phyloP scores from a whole-genome alignment of 2,888 invertebrate species.

The Eupelmus urozonus region DNA sequence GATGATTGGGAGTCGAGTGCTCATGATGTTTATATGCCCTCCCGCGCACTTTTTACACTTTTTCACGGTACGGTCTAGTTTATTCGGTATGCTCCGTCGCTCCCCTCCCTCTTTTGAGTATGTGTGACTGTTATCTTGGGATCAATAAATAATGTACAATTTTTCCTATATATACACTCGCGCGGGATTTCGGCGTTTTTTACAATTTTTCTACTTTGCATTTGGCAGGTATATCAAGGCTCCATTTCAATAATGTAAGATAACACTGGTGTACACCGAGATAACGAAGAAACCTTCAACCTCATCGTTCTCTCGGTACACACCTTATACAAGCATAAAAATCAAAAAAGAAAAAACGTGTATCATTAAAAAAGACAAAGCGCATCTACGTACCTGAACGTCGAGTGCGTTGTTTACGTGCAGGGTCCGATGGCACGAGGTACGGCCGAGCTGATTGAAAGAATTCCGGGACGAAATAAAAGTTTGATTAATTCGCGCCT shows the following conservation, averaged over 20 bases:
- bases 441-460: constrained; percentile 38
- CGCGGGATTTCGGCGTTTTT: too few relatives aligned
- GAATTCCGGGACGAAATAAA: too few relatives aligned
- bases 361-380: too few relatives aligned
- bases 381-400: constrained; percentile 42
- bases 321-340: background rate
- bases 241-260: too few relatives aligned
- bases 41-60: background rate
- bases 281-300: background rate
- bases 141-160: constrained; percentile 17
- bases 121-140: constrained; percentile 1
- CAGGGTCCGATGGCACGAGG: constrained; percentile 51
- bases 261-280: background rate
- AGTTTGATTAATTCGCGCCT: too few relatives aligned
- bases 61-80: too few relatives aligned
- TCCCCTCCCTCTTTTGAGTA: too few relatives aligned
- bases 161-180: background rate
- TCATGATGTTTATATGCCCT: too few relatives aligned
- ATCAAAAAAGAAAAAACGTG: background rate
- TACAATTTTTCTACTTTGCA: too few relatives aligned
- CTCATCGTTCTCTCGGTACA: constrained; percentile 3
- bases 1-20: too few relatives aligned
- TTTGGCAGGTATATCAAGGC: too few relatives aligned
- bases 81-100: too few relatives aligned
- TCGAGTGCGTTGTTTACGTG: constrained; percentile 53